Evolutionary conservation across 2,113 vertebrate genomes (phyloP).

Genomic region (Hystrix brachyura): DNA sequence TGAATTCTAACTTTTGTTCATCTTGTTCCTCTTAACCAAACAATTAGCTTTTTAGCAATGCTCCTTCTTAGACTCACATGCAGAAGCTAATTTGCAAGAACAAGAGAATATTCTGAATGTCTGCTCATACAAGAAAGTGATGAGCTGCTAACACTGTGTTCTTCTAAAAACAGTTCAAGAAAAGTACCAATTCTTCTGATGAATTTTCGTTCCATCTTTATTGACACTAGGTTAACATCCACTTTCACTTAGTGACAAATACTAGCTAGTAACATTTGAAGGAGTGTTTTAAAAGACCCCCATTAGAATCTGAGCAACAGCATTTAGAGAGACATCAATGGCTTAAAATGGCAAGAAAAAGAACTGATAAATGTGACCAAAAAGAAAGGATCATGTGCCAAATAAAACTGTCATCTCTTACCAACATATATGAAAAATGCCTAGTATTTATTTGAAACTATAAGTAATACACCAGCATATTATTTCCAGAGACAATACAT

Average conservation of each 20-base stretch:
- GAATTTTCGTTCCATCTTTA: neutral
- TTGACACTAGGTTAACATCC: neutral
- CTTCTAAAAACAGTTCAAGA: neutral
- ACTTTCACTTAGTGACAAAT: conserved; percentile 15
- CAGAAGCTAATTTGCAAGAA: neutral
- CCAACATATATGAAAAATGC: neutral
- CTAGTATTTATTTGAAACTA: neutral
- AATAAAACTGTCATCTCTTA: neutral
- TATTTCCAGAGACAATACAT: neutral
- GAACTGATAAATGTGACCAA: neutral
- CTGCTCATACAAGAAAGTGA: neutral
- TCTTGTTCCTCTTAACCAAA: neutral
- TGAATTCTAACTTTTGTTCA: neutral
- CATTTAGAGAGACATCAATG: neutral
- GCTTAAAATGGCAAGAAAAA: neutral
- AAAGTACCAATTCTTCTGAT: conserved; percentile 1
- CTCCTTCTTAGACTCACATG: neutral
- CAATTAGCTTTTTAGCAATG: neutral
- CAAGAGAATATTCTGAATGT: neutral
- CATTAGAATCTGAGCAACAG: neutral
- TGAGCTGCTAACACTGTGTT: neutral
- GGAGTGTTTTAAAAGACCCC: neutral
- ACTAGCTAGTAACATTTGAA: neutral
- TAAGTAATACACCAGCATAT: neutral
- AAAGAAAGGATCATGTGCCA: neutral